Percentiles rank a stretch among this genome's conserved stretches.
Evolutionary conservation across 2,888 invertebrate genomes (phyloP).

Genomic region (Euclidia mi): DNA sequence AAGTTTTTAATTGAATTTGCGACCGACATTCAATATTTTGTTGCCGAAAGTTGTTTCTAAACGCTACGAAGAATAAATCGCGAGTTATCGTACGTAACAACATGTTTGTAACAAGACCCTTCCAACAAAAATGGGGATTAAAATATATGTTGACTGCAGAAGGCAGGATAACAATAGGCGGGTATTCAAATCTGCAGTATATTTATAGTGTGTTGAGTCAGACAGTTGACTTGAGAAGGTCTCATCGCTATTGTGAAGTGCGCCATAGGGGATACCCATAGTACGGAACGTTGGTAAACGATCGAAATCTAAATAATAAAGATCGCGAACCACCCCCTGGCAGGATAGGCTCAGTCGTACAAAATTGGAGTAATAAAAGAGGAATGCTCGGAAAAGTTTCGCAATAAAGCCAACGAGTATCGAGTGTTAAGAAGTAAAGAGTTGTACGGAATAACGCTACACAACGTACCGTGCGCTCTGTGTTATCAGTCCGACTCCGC

Average conservation of each 20-base stretch:
- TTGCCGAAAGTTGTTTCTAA: neutral
- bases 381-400: conserved; percentile 89
- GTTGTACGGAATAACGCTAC: conserved; percentile 65
- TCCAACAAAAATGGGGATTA: conserved; percentile 43
- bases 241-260: conserved; percentile 48
- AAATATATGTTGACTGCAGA: conserved; percentile 32
- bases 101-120: conserved; percentile 31
- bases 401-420: conserved; percentile 89
- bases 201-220: conserved; percentile 46
- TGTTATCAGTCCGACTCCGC: conserved; percentile 47
- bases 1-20: conserved; percentile 40
- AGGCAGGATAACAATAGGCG: conserved; percentile 34
- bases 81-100: conserved; percentile 1
- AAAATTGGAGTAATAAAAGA: conserved; percentile 90
- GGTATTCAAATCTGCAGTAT: conserved; percentile 41
- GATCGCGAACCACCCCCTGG: conserved; percentile 71
- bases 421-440: conserved; percentile 89
- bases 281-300: conserved; percentile 58
- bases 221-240: conserved; percentile 46
- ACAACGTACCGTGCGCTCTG: conserved; percentile 36
- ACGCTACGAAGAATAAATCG: neutral
- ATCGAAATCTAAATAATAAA: conserved; percentile 89
- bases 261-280: conserved; percentile 54
- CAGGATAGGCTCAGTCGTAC: conserved; percentile 87
- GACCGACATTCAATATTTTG: conserved; percentile 30